Base-by-base conservation (phyloP, 64 coral and sea anemone genomes). In the Porites australiensis region DNA sequence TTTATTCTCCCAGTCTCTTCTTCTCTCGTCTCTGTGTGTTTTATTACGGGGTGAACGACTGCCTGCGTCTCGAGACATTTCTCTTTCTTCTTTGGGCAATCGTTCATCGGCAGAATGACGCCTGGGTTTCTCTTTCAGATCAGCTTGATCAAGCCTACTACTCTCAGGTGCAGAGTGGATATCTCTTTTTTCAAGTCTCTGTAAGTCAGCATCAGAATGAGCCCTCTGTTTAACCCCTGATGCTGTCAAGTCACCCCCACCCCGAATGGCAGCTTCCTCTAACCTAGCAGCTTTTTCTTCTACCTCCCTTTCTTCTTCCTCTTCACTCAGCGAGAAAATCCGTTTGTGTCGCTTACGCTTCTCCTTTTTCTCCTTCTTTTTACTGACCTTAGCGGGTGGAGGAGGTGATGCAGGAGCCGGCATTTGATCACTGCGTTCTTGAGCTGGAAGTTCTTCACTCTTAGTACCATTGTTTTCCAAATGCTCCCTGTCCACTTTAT, bases 291-390 rank as follows among this genome's bases (percentile, higher is more conserved):
- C 20, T 47, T 84, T 63, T 64, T 84, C 60, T 46, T 84, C 61
- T 4, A 50, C 44, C 58, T 84, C 81, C 37, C 81, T 64, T 19
- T 84, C 81, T 23, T 84, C 81, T 13, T 84, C 81, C 46, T 84
- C 89, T 57, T 79, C 82, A 54, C 83, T 84, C 75, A 93, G 82
- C 2, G 92, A 88, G 8, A 88, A 88, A 64, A 88, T 72, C 9
- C 95, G 95, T 58, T 84, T 94, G 53, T 90, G 87, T 79, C 91
- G 94, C 77, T 88, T 94, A 6, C 78, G 50, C 60, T 91, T 98
- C 65, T 90, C 88, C 66, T 80, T 73, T 70, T 94, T 98, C 44
- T 98, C 93, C 58, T 86, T 80, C 54, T 87, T 90, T 64, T 88
- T 98, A 72, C 75, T 83, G 37, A 87, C 64, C 71, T 50, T 87